These are phyloP conservation scores for Nothocercus nigrocapillus DNA, from an alignment of 2,113 vertebrate genomes.

Conservation along the genomic window DNA sequence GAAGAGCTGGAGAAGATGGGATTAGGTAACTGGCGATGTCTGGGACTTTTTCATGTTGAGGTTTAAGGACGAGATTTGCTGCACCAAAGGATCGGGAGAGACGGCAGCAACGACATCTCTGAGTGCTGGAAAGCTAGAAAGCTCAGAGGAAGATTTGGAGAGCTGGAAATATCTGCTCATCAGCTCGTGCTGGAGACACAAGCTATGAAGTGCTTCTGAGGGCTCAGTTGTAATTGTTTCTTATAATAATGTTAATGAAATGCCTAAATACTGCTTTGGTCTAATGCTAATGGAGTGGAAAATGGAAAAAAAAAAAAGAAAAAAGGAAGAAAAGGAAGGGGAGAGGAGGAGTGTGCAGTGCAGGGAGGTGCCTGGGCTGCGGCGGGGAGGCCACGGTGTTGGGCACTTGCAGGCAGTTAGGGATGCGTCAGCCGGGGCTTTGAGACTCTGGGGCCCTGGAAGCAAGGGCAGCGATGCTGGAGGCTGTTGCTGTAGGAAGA, in stretches of 20 bases:
- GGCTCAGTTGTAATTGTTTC: neutral
- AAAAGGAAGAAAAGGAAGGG: too few relatives aligned
- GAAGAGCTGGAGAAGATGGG: neutral
- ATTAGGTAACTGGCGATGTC: neutral
- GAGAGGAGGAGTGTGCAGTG: neutral
- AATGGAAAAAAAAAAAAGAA: neutral
- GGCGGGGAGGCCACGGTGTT: too few relatives aligned
- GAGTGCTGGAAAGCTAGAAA: neutral
- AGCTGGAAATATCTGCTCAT: neutral
- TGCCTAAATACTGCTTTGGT: neutral
- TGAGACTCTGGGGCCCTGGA: neutral
- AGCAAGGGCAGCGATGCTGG: rapidly evolving
- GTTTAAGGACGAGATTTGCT: neutral
- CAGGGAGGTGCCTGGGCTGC: neutral
- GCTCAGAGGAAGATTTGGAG: neutral
- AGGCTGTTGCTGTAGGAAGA: too few relatives aligned
- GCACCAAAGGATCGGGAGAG: neutral
- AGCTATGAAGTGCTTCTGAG: neutral
- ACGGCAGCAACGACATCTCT: neutral
- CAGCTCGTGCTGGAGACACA: neutral
- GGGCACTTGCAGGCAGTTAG: too few relatives aligned
- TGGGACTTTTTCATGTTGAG: neutral
- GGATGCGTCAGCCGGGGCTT: neutral
- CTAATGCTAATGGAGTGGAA: neutral
- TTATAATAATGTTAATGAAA: neutral